phyloP scores from a whole-genome alignment of 2,797 vertebrate genomes.

The Buphagus erythrorhynchus region DNA sequence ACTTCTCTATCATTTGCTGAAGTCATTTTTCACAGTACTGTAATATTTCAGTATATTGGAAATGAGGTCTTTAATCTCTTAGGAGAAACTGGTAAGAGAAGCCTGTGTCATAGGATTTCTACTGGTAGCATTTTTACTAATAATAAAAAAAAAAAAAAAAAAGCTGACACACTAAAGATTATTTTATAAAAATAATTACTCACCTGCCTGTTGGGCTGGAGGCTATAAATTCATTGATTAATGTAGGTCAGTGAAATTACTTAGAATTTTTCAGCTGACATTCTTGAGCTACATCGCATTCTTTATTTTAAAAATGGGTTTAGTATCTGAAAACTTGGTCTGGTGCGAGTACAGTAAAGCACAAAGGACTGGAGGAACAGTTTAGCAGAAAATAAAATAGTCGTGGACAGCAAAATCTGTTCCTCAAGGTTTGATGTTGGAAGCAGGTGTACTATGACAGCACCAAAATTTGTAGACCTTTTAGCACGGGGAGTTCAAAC shows the following conservation, averaged over 20 bases:
- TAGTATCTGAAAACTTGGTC: background rate
- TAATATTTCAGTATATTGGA: background rate
- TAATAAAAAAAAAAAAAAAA: background rate
- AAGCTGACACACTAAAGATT: background rate
- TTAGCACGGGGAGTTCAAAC: background rate
- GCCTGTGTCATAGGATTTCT: background rate
- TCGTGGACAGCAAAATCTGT: background rate
- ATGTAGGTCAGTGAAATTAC: slow-evolving; percentile 38
- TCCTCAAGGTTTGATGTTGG: background rate
- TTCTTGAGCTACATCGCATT: background rate
- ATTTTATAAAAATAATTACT: slow-evolving; percentile 7
- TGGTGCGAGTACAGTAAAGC: background rate
- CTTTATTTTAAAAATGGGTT: background rate
- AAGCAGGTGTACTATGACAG: background rate
- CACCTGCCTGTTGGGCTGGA: background rate
- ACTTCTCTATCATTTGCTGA: background rate
- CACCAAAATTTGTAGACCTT: background rate
- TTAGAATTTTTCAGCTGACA: background rate
- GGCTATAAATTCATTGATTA: slow-evolving; percentile 14
- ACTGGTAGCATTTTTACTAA: background rate
- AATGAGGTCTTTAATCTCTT: background rate
- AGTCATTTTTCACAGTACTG: background rate
- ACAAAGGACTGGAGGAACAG: background rate
- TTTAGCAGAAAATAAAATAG: background rate
- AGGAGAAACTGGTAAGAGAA: background rate